phyloP scores from a whole-genome alignment of 2,888 invertebrate genomes.

The Drosophila acutilabella region DNA sequence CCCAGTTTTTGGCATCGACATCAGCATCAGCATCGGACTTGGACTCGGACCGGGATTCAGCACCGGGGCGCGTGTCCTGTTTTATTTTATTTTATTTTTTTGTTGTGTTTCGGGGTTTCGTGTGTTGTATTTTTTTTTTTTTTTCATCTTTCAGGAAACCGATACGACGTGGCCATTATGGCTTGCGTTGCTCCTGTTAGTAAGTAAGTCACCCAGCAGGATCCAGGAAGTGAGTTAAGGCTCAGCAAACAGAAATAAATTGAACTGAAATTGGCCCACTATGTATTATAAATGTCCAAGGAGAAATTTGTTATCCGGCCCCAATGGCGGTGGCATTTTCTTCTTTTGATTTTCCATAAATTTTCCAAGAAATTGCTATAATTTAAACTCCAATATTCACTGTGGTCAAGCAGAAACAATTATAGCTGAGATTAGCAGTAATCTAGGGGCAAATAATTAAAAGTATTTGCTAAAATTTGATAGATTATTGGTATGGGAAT shows the following conservation, averaged over 20 bases:
- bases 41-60: slow-evolving; percentile 11
- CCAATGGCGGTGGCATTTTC: slow-evolving; percentile 19
- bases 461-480: background rate
- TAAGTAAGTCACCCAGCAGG: slow-evolving; percentile 69
- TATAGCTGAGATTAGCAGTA: background rate
- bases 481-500: background rate
- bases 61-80: slow-evolving; percentile 48
- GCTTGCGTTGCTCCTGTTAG: slow-evolving; percentile 63
- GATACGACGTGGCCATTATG: slow-evolving; percentile 74
- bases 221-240: slow-evolving; percentile 62
- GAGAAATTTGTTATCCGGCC: slow-evolving; percentile 31
- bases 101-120: slow-evolving; percentile 17
- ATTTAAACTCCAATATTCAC: slow-evolving; percentile 1
- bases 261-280: slow-evolving; percentile 61
- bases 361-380: slow-evolving; percentile 1
- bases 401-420: background rate
- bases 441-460: background rate
- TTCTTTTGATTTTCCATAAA: slow-evolving; percentile 18
- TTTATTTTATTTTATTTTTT: slow-evolving; percentile 27
- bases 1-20: slow-evolving; percentile 51
- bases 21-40: background rate
- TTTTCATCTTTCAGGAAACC: slow-evolving; percentile 72
- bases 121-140: slow-evolving; percentile 22
- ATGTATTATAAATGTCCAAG: slow-evolving; percentile 52
- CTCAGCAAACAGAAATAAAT: slow-evolving; percentile 63